Evolutionary conservation across 2,888 invertebrate species (phyloP), one percentile per base, ranked within the genome.

Genomic region (Oscheius myriophilus): DNA sequence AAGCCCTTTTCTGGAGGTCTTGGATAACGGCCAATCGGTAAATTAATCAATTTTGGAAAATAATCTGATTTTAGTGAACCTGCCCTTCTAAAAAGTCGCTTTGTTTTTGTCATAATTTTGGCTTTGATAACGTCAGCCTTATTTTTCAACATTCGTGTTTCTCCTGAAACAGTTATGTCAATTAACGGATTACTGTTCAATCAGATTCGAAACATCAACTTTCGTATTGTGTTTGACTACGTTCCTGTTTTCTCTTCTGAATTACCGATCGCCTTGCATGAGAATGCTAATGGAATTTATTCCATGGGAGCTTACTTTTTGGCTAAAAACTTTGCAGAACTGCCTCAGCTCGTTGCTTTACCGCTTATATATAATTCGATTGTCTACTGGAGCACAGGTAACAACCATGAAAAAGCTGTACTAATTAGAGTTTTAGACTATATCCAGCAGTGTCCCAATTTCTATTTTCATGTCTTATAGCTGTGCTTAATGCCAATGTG

Each of bases 131-230:
- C 95, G 72, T 95, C 83, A n/a, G 49, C 76, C 16, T 79, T 91
- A 92, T 86, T 93, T 93, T 87, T 92, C 93, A 81, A 95, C 53
- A 84, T 83, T 4, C 75, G 73, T 6, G 67, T 85, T 53, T 67
- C 62, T n/a, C 82, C 82, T 9, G 73, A 75, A 11, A 85, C 85
- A 12, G 76, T 95, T 0, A 93, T 93, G 92, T 96, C 95, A 87
- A 93, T 96, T 78, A 95, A 94, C 87, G 95, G 95, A 52, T 93
- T 92, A 26, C 90, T 95, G 70, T 95, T 94, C 87, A 91, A 94
- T 84, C 92, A 95, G 87, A 90, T 95, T 57, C 93, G 93, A 21
- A 94, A 93, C 86, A 93, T 94, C 92, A 95, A 95, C 14, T 95
- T 96, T 88, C 93, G 93, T 86, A 75, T 80, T 0, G 77, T 79